A percentile compares a stretch with the other conserved stretches of the same genome.
Conservation (phyloP, 2,888 invertebrate genomes). For the Acleris emargana region DNA sequence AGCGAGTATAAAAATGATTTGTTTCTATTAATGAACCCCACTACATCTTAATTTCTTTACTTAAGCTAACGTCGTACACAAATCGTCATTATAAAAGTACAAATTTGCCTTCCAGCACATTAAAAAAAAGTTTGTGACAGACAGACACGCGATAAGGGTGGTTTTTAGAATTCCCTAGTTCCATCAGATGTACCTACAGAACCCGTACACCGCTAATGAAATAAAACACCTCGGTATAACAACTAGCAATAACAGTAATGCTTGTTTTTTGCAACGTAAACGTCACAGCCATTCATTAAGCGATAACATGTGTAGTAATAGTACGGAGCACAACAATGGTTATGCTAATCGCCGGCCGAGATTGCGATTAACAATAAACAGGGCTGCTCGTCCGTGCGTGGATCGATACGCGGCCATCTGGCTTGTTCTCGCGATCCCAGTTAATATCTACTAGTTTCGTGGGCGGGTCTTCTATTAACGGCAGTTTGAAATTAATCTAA, state of each 20-base stretch:
- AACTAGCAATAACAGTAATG: slow-evolving; percentile 27
- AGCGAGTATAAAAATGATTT: too few relatives aligned
- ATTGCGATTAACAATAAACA: slow-evolving; percentile 75
- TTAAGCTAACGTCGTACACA: too few relatives aligned
- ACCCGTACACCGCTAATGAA: slow-evolving; percentile 20
- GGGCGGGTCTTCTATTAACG: slow-evolving; percentile 29
- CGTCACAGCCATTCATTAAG: slow-evolving; percentile 63
- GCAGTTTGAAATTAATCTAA: too few relatives aligned
- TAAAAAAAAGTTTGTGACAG: too few relatives aligned
- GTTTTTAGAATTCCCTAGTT: too few relatives aligned
- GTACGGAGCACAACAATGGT: slow-evolving; percentile 63
- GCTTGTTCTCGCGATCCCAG: slow-evolving; percentile 56
- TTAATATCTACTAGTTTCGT: slow-evolving; percentile 27
- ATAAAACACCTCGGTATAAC: slow-evolving; percentile 14
- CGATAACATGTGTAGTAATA: slow-evolving; percentile 61
- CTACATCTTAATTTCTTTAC: too few relatives aligned
- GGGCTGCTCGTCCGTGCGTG: slow-evolving; percentile 52
- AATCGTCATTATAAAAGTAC: too few relatives aligned
- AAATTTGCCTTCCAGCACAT: too few relatives aligned
- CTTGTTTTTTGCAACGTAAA: slow-evolving; percentile 43
- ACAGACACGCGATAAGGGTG: too few relatives aligned
- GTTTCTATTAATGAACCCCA: too few relatives aligned
- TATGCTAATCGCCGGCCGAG: slow-evolving; percentile 75
- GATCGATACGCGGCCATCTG: slow-evolving; percentile 73
- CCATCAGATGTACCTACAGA: background rate